phyloP scores from a whole-genome alignment of 1,140 invertebrate species.

The Pseudomyrmex dendroicus region DNA sequence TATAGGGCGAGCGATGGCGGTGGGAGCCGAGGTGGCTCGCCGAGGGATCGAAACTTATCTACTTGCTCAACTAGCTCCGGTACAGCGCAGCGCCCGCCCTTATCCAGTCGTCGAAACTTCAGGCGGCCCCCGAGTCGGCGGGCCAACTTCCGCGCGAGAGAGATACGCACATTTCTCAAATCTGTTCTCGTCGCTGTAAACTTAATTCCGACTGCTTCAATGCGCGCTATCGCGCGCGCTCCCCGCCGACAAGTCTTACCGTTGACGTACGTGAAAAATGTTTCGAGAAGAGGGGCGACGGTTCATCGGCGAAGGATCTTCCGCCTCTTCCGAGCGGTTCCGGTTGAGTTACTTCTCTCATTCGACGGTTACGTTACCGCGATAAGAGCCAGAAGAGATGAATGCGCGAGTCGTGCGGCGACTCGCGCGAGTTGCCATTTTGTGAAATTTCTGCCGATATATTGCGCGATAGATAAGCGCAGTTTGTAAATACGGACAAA shows the following conservation, averaged over 20 bases:
- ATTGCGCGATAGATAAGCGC: background rate
- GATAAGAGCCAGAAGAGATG: conserved; percentile 34
- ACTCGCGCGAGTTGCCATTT: background rate
- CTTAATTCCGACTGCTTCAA: conserved; percentile 67
- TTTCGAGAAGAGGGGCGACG: background rate
- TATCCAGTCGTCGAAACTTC: conserved; percentile 82
- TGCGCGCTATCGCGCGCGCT: conserved; percentile 36
- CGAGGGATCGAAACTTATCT: conserved; percentile 84
- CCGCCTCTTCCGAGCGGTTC: background rate
- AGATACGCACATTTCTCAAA: conserved; percentile 82
- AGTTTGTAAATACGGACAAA: background rate
- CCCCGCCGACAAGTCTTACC: background rate
- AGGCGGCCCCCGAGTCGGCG: conserved; percentile 73
- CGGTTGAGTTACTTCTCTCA: background rate
- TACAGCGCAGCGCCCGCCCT: conserved; percentile 74
- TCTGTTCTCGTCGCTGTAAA: conserved; percentile 73
- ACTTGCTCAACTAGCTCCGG: conserved; percentile 83
- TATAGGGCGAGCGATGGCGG: conserved; percentile 71
- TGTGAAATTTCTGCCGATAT: conserved; percentile 19
- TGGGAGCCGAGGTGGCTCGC: conserved; percentile 77
- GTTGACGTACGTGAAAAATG: conserved; percentile 50
- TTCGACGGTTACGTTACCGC: background rate
- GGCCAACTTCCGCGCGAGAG: conserved; percentile 76
- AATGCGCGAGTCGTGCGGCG: background rate
- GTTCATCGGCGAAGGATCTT: background rate